phyloP scores from a whole-genome alignment of 2,888 invertebrate genomes.

The Xestia ashworthii region DNA sequence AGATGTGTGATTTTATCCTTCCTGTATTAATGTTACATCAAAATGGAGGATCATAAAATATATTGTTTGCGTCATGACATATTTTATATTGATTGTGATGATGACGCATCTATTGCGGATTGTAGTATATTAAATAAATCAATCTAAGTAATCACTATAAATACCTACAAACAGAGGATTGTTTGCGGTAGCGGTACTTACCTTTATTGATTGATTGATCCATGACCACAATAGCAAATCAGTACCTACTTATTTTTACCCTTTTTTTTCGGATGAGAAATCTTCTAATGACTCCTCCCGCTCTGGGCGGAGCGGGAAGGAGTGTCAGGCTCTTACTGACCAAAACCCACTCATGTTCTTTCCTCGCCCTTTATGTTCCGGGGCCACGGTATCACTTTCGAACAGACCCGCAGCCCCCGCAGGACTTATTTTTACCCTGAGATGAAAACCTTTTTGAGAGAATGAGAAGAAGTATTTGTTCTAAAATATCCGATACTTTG shows the following conservation, averaged over 20 bases:
- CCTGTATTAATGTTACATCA: not conserved
- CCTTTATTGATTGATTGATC: slow-evolving; percentile 14
- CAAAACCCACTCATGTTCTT: no score
- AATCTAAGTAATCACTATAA: not conserved
- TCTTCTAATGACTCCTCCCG: no score
- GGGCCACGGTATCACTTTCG: no score
- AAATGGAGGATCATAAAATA: not conserved
- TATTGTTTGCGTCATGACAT: not conserved
- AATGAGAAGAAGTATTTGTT: no score
- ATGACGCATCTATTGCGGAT: not conserved
- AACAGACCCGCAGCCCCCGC: no score
- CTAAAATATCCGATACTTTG: no score
- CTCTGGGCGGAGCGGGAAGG: no score
- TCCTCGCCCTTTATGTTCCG: no score
- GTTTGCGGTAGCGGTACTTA: slow-evolving; percentile 3
- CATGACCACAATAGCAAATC: not conserved
- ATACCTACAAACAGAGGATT: not conserved
- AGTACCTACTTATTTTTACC: not conserved
- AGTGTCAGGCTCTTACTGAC: no score
- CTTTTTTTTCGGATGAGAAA: no score
- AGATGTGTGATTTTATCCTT: not conserved
- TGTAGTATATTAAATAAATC: slow-evolving; percentile 1
- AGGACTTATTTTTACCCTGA: no score
- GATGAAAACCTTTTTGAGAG: not conserved
- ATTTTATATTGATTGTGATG: not conserved